These are phyloP conservation scores for Campylomormyrus numenius DNA, from an alignment of 2,113 vertebrate species.

Conservation along the genomic window DNA sequence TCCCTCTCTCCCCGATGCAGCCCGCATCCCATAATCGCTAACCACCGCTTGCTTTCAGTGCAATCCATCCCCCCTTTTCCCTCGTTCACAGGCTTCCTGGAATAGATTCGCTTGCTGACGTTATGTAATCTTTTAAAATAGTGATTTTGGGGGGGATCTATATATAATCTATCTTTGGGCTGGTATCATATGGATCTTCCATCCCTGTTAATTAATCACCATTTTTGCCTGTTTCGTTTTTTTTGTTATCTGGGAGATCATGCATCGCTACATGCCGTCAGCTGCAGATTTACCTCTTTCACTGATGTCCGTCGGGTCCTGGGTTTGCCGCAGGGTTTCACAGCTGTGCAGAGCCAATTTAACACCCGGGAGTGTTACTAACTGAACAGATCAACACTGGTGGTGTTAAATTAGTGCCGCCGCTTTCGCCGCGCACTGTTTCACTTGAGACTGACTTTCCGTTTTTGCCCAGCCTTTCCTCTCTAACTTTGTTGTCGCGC, in stretches of 20 bases:
- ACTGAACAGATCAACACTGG: background rate
- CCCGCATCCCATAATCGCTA: background rate
- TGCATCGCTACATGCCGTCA: background rate
- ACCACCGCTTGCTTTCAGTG: background rate
- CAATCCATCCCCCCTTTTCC: background rate
- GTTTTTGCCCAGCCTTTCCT: background rate
- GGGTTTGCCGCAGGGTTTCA: background rate
- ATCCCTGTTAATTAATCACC: background rate
- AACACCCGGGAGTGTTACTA: background rate
- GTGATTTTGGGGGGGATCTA: background rate
- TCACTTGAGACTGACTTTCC: background rate
- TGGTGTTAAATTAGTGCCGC: background rate
- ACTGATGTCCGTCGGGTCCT: background rate
- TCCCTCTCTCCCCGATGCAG: background rate
- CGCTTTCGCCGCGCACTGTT: background rate
- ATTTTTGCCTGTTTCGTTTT: background rate
- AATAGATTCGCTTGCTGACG: background rate
- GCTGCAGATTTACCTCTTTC: background rate
- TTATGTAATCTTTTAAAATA: slow-evolving; percentile 6
- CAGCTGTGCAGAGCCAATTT: background rate
- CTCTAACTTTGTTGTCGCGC: background rate
- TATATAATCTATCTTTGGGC: background rate
- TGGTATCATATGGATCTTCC: background rate
- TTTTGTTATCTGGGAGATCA: background rate
- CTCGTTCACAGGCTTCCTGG: background rate